Percentiles rank a stretch among this genome's conserved stretches.
Conservation (phyloP, 2,888 invertebrate genomes). For the Erebia epiphron region DNA sequence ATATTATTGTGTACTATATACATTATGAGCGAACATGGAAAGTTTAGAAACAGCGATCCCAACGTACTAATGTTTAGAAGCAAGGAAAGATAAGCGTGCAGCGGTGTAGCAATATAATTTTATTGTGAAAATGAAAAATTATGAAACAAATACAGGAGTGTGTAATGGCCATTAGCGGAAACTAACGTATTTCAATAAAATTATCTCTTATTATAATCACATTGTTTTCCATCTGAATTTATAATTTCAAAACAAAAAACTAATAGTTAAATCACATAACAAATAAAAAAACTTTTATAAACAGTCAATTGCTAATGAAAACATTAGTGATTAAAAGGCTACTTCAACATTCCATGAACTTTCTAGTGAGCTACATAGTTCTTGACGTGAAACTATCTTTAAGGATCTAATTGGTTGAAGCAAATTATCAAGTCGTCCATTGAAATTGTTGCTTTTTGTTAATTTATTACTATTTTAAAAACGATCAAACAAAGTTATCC, state of each 20-base stretch:
- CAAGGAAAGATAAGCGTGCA: conserved; percentile 1
- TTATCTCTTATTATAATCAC: too few species aligned
- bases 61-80: neutral
- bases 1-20: conserved; percentile 12
- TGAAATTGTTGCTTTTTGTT: conserved; percentile 9
- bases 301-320: neutral
- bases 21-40: conserved; percentile 11
- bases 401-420: conserved; percentile 11
- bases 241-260: too few species aligned
- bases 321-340: neutral
- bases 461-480: neutral
- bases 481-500: neutral
- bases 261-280: neutral
- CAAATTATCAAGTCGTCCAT: neutral
- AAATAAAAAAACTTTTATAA: neutral
- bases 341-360: conserved; percentile 16
- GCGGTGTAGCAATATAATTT: neutral
- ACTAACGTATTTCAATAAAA: too few species aligned
- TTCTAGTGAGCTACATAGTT: conserved; percentile 22
- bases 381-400: conserved; percentile 22
- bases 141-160: neutral
- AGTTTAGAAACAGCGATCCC: conserved; percentile 13
- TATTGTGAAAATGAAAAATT: neutral
- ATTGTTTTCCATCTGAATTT: too few species aligned
- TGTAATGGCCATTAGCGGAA: neutral